Base-by-base conservation (phyloP, 2,113 vertebrate species). In the Ivindomyrus marchei region DNA sequence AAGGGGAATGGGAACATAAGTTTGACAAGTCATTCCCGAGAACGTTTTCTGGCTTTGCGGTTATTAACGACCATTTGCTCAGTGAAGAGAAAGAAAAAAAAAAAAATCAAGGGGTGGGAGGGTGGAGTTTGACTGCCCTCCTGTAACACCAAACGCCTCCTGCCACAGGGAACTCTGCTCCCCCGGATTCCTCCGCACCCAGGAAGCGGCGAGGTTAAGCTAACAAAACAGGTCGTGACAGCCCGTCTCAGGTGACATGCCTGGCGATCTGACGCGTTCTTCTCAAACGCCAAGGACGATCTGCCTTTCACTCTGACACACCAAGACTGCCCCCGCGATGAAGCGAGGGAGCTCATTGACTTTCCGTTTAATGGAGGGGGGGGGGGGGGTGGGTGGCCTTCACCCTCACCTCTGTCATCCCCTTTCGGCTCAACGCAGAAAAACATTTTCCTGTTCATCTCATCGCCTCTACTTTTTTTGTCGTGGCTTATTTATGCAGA, bases 321-420 rank as follows among this genome's bases (percentile, higher is more conserved):
- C n/a, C n/a, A 24, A n/a, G 47, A 15, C 45, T 86, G 85, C 62
- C 45, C 85, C 45, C 46, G n/a, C 13, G 15, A 87, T 19, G 50
- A 39, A 56, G 50, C 17, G n/a, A 21, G 6, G 47, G 50, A 87
- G 31, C 31, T 87, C 85, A 87, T 87, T 87, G 85, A 15, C 27
- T 87, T 87, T 87, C 27, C 49, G 17, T 52, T 46, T 53, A 87
- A 87, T 53, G 47, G 27, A 0, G 24, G 50, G 50, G 27, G 27
- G 50, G 21, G 84, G 46, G 84, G 3, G 1, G 45, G 84, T 8
- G 9, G 9, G 2, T 31, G 85, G 24, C 24, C 83, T 19, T 21
- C 50, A 36, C 39, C 31, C 85, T 87, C 85, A 87, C 85, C 49
- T 87, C 85, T 87, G 85, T 87, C 49, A 53, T 36, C 4, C 45